Evolutionary conservation across 2,113 vertebrate genomes (phyloP), one percentile per base, ranked within the genome.

Genomic region (Petromus typicus): DNA sequence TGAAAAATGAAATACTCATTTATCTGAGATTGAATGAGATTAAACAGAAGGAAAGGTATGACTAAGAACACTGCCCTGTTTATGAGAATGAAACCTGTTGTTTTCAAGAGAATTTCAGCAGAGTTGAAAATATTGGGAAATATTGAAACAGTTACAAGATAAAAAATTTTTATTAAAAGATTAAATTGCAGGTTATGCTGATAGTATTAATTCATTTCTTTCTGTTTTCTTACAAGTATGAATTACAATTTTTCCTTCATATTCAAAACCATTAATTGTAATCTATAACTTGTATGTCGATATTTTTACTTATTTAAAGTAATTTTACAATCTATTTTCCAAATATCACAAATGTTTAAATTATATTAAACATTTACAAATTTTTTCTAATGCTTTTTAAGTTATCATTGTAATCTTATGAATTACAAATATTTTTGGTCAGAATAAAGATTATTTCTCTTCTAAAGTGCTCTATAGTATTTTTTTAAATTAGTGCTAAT

Each of bases 261-360:
- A 79, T n/a, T 78, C 79, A 86, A 81, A 81, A 56, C 14, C 25
- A 40, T 4, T 40, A 64, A 25, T 64, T 59, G 0, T 40, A 89
- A 83, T 54, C 71, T 94, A 32, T 18, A 89, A 95, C 43, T 48
- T 14, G 4, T 37, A 37, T 22, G 2, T 27, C 37, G 40, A 5
- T 48, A 48, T 32, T 81, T 69, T 94, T 89, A 63, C 5, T 83
- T 85, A 86, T 37, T 85, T 75, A n/a, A 37, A 80, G 48, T 92
- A 40, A 75, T 59, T 86, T 66, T 89, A 75, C 25, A 80, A 43
- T 91, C 3, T 84, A 23, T 59, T 34, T 73, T 20, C 22, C 7
- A 63, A 86, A 63, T 2, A 3, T 83, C 34, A 64, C 23, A 79
- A 71, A 94, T 61, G 10, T 63, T 95, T 56, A 91, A 80, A 73